phyloP scores from a whole-genome alignment of 30 jellyfish, hydroid and myxozoan genomes.

The Turritopsis dohrnii region DNA sequence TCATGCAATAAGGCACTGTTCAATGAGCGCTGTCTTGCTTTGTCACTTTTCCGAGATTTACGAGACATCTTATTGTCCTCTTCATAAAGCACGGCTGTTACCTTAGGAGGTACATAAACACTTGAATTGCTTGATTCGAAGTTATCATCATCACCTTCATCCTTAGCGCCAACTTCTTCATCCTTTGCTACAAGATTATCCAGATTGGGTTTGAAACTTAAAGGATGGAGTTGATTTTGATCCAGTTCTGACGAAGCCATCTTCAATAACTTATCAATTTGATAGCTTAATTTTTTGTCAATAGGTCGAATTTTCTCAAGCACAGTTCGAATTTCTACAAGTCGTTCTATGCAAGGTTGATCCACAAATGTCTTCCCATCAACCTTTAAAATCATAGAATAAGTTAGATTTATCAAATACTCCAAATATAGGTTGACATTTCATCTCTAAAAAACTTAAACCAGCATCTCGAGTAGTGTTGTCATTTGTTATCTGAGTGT shows the following conservation, averaged over 20 bases:
- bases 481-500: neutral
- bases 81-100: slow-evolving; percentile 90
- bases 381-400: slow-evolving; percentile 51
- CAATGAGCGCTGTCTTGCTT: slow-evolving; percentile 50
- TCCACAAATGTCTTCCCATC: slow-evolving; percentile 57
- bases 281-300: slow-evolving; percentile 69
- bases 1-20: slow-evolving; percentile 70
- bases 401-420: slow-evolving; percentile 53
- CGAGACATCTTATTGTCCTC: slow-evolving; percentile 51
- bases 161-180: slow-evolving; percentile 24
- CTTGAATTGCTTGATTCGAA: slow-evolving; percentile 36
- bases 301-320: slow-evolving; percentile 80
- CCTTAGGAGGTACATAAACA: slow-evolving; percentile 91
- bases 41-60: slow-evolving; percentile 40
- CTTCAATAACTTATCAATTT: slow-evolving; percentile 67
- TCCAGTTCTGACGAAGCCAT: slow-evolving; percentile 33
- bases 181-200: slow-evolving; percentile 60
- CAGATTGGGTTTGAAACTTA: slow-evolving; percentile 79
- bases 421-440: slow-evolving; percentile 59
- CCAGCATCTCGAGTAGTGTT: slow-evolving; percentile 57
- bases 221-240: slow-evolving; percentile 40
- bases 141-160: slow-evolving; percentile 45
- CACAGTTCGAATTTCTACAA: slow-evolving; percentile 64
- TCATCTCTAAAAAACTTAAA: slow-evolving; percentile 66
- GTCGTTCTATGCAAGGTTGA: slow-evolving; percentile 60